phyloP scores from a whole-genome alignment of 2,797 vertebrate species.

The Nyctibius grandis region DNA sequence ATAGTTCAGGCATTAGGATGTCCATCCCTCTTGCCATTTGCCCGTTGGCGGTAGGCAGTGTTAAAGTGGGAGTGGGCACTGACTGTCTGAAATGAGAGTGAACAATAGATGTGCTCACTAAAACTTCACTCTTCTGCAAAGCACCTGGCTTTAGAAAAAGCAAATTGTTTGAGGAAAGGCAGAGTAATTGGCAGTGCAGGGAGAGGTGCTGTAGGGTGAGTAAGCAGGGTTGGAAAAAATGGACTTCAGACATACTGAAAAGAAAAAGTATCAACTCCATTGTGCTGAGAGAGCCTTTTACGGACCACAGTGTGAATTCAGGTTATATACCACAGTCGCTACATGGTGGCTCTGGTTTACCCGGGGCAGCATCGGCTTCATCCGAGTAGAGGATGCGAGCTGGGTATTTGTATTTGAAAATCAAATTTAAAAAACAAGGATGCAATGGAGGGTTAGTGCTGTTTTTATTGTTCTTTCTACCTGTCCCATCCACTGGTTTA shows the following conservation, averaged over 20 bases:
- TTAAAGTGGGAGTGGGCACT: background rate
- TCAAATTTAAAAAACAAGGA: background rate
- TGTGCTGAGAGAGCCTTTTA: background rate
- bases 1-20: background rate
- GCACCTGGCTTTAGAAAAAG: background rate
- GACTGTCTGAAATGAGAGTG: rapidly evolving
- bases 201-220: background rate
- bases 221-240: background rate
- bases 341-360: background rate
- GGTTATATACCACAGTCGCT: background rate
- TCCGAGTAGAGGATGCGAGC: background rate
- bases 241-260: background rate
- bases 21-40: background rate
- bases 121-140: background rate
- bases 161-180: background rate
- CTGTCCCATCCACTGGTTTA: background rate
- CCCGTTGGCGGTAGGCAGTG: rapidly evolving
- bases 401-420: background rate
- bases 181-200: background rate
- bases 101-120: background rate
- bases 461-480: background rate
- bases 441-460: background rate
- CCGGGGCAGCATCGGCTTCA: background rate
- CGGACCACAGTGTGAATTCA: background rate
- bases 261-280: background rate